Base-by-base conservation (phyloP, 2,113 vertebrate genomes). In the Sebastes fasciatus region DNA sequence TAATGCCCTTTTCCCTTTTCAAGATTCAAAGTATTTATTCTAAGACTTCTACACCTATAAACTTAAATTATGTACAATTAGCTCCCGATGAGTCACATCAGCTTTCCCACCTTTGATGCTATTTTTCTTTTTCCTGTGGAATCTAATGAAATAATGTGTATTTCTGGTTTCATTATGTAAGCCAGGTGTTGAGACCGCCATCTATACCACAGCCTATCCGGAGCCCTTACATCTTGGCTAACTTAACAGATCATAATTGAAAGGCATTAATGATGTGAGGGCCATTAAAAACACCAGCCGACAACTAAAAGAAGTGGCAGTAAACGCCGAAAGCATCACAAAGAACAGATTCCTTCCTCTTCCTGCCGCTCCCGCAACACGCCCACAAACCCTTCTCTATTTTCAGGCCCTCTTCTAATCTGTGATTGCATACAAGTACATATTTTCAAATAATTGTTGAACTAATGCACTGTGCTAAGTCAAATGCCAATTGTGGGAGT, bases 61-160 rank as follows among this genome's bases (percentile, higher is more conserved):
- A 89, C 69, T 74, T 0, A 52, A 81, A 85, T 88, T 42, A 67
- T 68, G 21, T 70, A 21, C 63, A 64, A 6, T 84, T 82, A 83
- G 75, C 60, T 43, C 63, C 17, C n/a, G 13, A 49, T 5, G 12
- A 67, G 76, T 60, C 75, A 66, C 60, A 63, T 54, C 48, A 66
- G 14, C 12, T 58, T 34, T 6, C 17, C 46, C 49, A 67, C 6
- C 5, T 84, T 86, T 87, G 51, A 75, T 83, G 34, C 71, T 68
- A 49, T 77, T 74, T 84, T 74, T 54, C 26, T 60, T 12, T 71
- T 73, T 72, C 52, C 65, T 69, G 78, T 34, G 11, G 58, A 54
- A 49, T 79, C 51, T 54, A 62, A 82, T 62, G 17, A 74, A 79
- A 58, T 10, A 6, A 6, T 43, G 13, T 68, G 62, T 77, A 65